Conservation (phyloP, 2,113 vertebrate genomes). For the Leuciscus idus region DNA sequence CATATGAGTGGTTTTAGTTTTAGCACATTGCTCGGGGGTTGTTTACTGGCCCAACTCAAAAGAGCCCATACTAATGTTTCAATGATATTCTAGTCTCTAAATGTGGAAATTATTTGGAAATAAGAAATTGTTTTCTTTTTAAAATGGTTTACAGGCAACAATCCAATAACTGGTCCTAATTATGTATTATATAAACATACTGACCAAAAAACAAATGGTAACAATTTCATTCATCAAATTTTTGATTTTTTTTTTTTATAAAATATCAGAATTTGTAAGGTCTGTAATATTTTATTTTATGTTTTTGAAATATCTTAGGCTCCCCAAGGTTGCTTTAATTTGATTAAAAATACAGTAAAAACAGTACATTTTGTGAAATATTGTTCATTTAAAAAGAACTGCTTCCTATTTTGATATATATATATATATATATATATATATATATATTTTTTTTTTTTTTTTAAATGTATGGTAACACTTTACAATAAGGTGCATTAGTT, state of each 20-base stretch:
- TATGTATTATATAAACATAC: neutral
- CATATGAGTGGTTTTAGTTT: neutral
- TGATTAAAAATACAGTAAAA: neutral
- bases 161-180: neutral
- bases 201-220: neutral
- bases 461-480: neutral
- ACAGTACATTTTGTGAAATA: neutral
- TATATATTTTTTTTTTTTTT: neutral
- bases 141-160: neutral
- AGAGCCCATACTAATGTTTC: neutral
- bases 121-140: neutral
- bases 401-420: neutral
- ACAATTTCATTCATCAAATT: neutral
- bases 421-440: no score
- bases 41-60: neutral
- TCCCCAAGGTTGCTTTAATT: neutral
- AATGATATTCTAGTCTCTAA: neutral
- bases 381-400: neutral
- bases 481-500: neutral
- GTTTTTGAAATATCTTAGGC: no score
- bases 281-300: no score
- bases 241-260: neutral
- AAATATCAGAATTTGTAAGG: neutral
- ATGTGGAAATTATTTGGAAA: neutral
- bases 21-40: neutral